Percentiles rank a stretch among this genome's conserved stretches.
phyloP scores from a whole-genome alignment of 2,113 vertebrate genomes.

The Scomber japonicus region DNA sequence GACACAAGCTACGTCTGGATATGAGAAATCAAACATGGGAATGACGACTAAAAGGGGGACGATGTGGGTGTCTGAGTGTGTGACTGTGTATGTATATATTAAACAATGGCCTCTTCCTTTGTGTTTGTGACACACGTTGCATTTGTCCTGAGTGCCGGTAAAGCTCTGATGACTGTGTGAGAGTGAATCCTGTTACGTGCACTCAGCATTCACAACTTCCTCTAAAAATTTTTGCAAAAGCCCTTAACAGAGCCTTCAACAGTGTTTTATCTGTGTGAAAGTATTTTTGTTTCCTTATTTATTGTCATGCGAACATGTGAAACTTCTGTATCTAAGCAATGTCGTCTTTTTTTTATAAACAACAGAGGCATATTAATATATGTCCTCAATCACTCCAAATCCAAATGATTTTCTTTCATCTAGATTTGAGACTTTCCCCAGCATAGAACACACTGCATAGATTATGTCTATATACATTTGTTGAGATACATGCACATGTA shows the following conservation, averaged over 20 bases:
- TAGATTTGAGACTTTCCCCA: not conserved
- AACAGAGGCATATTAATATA: slow-evolving; percentile 25
- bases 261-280: slow-evolving; percentile 31
- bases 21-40: not conserved
- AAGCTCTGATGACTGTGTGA: slow-evolving; percentile 48
- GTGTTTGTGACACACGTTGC: slow-evolving; percentile 20
- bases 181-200: slow-evolving; percentile 38
- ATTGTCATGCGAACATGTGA: slow-evolving; percentile 44
- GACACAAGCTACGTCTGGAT: slow-evolving; percentile 52
- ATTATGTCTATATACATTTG: not conserved
- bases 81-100: not conserved
- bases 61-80: not conserved
- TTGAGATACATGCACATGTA: not conserved
- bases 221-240: slow-evolving; percentile 63
- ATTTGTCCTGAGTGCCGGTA: slow-evolving; percentile 50
- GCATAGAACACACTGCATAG: not conserved
- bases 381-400: not conserved
- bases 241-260: not conserved
- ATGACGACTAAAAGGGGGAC: not conserved
- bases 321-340: slow-evolving; percentile 44
- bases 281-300: slow-evolving; percentile 21
- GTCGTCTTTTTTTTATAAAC: not conserved
- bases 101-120: slow-evolving; percentile 52
- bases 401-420: not conserved
- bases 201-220: slow-evolving; percentile 54